Conservation (phyloP, 2,113 vertebrate genomes). For the Phylloscopus trochiloides region DNA sequence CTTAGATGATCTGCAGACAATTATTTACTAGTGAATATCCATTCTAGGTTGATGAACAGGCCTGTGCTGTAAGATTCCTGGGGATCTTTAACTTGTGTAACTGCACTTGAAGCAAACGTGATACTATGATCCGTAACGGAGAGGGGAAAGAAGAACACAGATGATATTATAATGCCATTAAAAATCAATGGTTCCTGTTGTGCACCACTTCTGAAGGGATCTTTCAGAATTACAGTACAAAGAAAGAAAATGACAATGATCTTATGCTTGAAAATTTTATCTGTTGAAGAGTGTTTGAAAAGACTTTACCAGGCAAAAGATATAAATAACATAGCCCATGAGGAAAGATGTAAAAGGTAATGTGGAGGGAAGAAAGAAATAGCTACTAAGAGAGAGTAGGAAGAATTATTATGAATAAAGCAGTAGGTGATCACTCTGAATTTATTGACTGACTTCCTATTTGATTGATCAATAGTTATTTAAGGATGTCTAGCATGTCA, state of each 20-base stretch:
- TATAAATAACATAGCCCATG: background rate
- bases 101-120: background rate
- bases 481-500: background rate
- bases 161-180: background rate
- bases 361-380: background rate
- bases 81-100: background rate
- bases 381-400: background rate
- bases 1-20: background rate
- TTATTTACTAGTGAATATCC: background rate
- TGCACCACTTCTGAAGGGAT: background rate
- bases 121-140: background rate
- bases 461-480: background rate
- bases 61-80: background rate
- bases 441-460: background rate
- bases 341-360: background rate
- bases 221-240: background rate
- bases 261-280: background rate
- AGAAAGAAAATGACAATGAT: background rate
- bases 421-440: background rate
- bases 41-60: background rate
- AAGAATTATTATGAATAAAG: slow-evolving; percentile 4
- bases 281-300: background rate
- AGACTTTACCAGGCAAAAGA: background rate
- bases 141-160: background rate
- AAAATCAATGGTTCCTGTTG: background rate